These are phyloP conservation scores for Drosophila yooni DNA, from an alignment of 2,888 invertebrate species.

Conservation along the genomic window DNA sequence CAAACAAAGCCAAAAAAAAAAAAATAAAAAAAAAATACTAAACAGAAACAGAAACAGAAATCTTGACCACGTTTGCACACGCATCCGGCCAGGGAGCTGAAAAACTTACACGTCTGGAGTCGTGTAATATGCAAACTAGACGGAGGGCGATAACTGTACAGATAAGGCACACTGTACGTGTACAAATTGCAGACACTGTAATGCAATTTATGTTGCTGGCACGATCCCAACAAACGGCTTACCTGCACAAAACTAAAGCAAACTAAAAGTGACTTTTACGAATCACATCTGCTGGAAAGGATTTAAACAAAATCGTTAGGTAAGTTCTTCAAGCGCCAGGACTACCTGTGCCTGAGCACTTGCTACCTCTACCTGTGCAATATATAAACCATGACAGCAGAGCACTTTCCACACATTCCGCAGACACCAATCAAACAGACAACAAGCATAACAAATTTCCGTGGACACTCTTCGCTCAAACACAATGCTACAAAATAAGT, in stretches of 20 bases:
- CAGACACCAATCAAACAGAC: slow-evolving; percentile 19
- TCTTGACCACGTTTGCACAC: slow-evolving; percentile 71
- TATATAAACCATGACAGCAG: slow-evolving; percentile 25
- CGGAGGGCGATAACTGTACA: slow-evolving; percentile 76
- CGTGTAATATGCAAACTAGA: slow-evolving; percentile 81
- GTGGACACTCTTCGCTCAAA: neutral
- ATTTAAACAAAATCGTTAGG: slow-evolving; percentile 12
- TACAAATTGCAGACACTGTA: slow-evolving; percentile 71
- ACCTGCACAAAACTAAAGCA: slow-evolving; percentile 12
- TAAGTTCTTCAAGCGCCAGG: slow-evolving; percentile 14
- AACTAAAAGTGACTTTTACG: slow-evolving; percentile 10
- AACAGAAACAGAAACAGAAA: slow-evolving; percentile 14
- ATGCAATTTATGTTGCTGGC: slow-evolving; percentile 56
- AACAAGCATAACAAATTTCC: slow-evolving; percentile 17
- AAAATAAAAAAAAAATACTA: slow-evolving; percentile 3
- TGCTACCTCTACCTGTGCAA: slow-evolving; percentile 19
- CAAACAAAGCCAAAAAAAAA: slow-evolving; percentile 35
- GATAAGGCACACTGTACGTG: slow-evolving; percentile 61
- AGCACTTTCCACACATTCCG: slow-evolving; percentile 26
- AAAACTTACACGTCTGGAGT: slow-evolving; percentile 69
- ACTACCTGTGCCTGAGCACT: slow-evolving; percentile 14
- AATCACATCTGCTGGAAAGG: slow-evolving; percentile 39
- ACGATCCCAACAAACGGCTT: slow-evolving; percentile 44
- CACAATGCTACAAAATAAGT: slow-evolving; percentile 54
- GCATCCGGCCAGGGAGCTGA: slow-evolving; percentile 65